Percentiles rank a stretch among this genome's conserved stretches.
Evolutionary conservation across 2,888 invertebrate genomes (phyloP).

Genomic region (Lutraria lutraria): DNA sequence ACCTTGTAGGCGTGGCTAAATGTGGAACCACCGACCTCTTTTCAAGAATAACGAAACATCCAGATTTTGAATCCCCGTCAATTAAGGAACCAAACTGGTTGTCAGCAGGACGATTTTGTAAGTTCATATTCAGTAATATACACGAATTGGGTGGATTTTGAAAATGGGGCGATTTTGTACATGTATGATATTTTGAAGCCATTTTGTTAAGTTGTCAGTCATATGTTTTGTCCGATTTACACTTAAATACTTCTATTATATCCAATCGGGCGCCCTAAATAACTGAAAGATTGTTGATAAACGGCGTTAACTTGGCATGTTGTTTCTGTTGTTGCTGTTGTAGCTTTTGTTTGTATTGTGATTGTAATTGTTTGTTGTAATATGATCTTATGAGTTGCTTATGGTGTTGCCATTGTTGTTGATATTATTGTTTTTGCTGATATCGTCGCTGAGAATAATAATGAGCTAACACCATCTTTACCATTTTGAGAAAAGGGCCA

Average conservation of each 20-base stretch:
- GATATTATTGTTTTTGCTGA: no score
- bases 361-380: no score
- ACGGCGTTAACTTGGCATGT: no score
- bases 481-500: no score
- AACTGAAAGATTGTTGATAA: no score
- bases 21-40: constrained; percentile 61
- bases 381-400: no score
- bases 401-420: no score
- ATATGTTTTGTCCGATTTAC: neutral
- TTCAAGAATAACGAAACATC: constrained; percentile 44
- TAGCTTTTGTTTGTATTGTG: no score
- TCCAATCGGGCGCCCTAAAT: no score
- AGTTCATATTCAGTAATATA: neutral
- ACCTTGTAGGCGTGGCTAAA: constrained; percentile 59
- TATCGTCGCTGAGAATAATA: no score
- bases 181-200: no score
- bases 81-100: constrained; percentile 60
- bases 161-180: neutral
- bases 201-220: neutral
- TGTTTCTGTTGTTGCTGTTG: neutral
- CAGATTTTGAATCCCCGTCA: constrained; percentile 44
- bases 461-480: no score
- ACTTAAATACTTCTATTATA: neutral
- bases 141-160: neutral
- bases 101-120: constrained; percentile 35